Evolutionary conservation across 2,113 vertebrate genomes (phyloP), one percentile per base, ranked within the genome.

Genomic region (Forbesichthys papilliferus): DNA sequence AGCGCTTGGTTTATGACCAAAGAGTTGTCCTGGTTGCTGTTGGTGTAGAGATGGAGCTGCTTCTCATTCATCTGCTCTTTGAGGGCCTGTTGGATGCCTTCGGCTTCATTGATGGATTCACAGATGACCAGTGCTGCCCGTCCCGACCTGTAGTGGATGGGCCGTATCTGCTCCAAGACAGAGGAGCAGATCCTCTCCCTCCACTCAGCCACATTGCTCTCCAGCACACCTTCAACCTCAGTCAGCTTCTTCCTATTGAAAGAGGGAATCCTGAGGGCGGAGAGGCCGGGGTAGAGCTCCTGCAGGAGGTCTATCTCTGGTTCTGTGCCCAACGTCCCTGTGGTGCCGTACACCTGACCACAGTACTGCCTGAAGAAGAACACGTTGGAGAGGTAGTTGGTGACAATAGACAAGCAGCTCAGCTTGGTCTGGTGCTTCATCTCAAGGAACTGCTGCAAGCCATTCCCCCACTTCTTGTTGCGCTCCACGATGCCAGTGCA

Each of bases 401-500:
- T 89, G 62, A 91, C 77, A 5, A 68, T 48, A 9, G 68, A 74
- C 85, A 91, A 86, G 51, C 80, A 77, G 53, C 79, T 88, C 18
- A 20, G 20, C 20, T 20, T 20, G 20, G 90, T 47, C 62, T 84
- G 91, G 11, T 92, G 88, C 60, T 91, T 91, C 79, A 92, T 86
- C 70, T 92, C 78, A 13, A 93, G 78, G 11, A 93, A 92, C 83
- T 92, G 91, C 4, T 93, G 92, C 18, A 91, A 78, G 3, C 92
- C 91, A 74, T 92, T 84, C 3, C 71, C 11, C 91, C 77, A 88
- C 72, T 34, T 51, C 86, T 71, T 88, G 69, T 68, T 12, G 68
- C 87, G 86, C 69, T 92, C 82, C 13, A 92, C 71, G 5, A 92
- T 80, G 27, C 90, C 91, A 46, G 91, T 92, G 33, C 57, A 87